phyloP scores from a whole-genome alignment of 2,888 invertebrate genomes.

The Ectropis crepuscularia region DNA sequence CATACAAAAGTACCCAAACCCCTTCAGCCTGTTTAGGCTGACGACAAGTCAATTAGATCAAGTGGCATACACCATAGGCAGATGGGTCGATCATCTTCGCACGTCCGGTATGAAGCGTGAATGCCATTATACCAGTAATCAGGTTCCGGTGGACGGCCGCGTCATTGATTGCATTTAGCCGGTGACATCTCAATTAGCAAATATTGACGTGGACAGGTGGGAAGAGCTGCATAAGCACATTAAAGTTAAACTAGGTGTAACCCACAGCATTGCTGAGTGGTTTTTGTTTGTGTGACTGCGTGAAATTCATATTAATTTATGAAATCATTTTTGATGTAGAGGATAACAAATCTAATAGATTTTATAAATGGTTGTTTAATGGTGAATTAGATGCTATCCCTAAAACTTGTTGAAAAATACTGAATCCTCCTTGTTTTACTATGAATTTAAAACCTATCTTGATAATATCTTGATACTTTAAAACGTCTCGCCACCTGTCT shows the following conservation, averaged over 20 bases:
- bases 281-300: too few relatives aligned
- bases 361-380: too few relatives aligned
- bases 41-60: conserved; percentile 17
- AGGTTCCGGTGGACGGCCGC: conserved; percentile 36
- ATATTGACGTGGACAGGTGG: conserved; percentile 14
- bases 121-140: conserved; percentile 52
- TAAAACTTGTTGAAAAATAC: too few relatives aligned
- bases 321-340: too few relatives aligned
- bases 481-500: too few relatives aligned
- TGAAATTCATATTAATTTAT: too few relatives aligned
- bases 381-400: too few relatives aligned
- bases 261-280: neutral
- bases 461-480: too few relatives aligned
- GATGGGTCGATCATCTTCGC: conserved; percentile 28
- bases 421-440: too few relatives aligned
- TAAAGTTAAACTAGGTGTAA: neutral
- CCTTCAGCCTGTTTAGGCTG: neutral
- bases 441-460: too few relatives aligned
- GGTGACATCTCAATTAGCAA: conserved; percentile 39
- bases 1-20: neutral
- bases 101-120: conserved; percentile 37
- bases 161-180: conserved; percentile 46
- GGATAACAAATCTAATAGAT: too few relatives aligned
- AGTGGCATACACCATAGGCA: conserved; percentile 2
- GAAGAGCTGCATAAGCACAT: conserved; percentile 1